These are phyloP conservation scores for Catharus ustulatus DNA, from an alignment of 2,797 vertebrate genomes.

Conservation along the genomic window DNA sequence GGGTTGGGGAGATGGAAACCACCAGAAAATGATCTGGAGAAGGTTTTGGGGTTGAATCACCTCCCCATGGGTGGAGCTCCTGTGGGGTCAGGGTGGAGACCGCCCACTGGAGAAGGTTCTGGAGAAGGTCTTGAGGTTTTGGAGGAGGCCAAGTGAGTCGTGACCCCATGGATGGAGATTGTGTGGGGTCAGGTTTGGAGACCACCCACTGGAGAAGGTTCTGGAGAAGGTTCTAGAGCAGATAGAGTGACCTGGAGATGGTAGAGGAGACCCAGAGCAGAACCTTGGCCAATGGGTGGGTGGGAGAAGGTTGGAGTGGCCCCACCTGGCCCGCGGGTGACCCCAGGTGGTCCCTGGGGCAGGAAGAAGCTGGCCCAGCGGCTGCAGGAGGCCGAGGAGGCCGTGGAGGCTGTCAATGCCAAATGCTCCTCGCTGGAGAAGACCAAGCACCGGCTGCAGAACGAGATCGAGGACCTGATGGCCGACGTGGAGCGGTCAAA, in stretches of 20 bases:
- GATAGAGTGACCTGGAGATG: rapidly evolving
- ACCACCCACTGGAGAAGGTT: background rate
- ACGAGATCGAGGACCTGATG: slow-evolving; percentile 94
- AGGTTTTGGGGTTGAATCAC: background rate
- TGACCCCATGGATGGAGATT: background rate
- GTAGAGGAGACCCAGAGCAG: background rate
- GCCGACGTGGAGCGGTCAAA: slow-evolving; percentile 91
- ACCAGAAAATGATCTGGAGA: too few species aligned
- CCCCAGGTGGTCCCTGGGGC: background rate
- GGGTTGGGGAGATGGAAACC: background rate
- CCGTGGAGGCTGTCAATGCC: slow-evolving; percentile 89
- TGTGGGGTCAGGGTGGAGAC: background rate
- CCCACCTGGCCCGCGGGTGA: background rate
- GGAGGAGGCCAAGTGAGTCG: background rate
- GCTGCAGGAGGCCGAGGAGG: slow-evolving; percentile 92
- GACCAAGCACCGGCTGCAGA: slow-evolving; percentile 93
- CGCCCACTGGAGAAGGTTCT: background rate
- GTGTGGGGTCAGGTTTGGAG: background rate
- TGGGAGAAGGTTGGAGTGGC: rapidly evolving
- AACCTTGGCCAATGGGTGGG: rapidly evolving
- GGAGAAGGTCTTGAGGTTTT: background rate
- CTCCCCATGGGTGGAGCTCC: rapidly evolving
- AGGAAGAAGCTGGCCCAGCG: slow-evolving; percentile 92
- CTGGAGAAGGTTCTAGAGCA: background rate
- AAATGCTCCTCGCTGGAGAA: slow-evolving; percentile 95